A percentile compares a stretch with the other conserved stretches of the same genome.
phyloP scores from a whole-genome alignment of 2,797 vertebrate species.

The Danio tinwini region DNA sequence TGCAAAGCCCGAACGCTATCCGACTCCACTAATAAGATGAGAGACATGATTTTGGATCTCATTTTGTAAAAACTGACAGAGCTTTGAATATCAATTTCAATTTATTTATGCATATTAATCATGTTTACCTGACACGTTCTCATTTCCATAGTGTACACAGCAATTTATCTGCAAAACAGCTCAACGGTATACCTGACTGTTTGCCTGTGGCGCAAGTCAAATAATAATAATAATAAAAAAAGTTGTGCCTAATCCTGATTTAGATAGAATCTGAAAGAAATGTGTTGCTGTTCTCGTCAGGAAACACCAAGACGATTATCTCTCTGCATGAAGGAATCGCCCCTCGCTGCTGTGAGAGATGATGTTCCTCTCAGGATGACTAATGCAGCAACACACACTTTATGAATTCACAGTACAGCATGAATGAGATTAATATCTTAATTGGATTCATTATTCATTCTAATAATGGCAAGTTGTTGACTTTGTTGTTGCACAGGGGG shows the following conservation, averaged over 20 bases:
- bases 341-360: slow-evolving; percentile 46
- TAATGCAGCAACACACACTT: slow-evolving; percentile 63
- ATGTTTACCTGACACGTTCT: slow-evolving; percentile 31
- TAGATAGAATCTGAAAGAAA: slow-evolving; percentile 51
- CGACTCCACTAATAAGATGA: slow-evolving; percentile 6
- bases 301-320: slow-evolving; percentile 55
- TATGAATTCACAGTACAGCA: slow-evolving; percentile 65
- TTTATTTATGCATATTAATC: slow-evolving; percentile 36
- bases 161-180: slow-evolving; percentile 32
- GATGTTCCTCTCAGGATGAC: slow-evolving; percentile 57
- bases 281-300: slow-evolving; percentile 47
- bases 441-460: slow-evolving; percentile 71
- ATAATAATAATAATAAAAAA: slow-evolving; percentile 12
- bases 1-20: not conserved
- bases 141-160: slow-evolving; percentile 18
- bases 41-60: slow-evolving; percentile 9
- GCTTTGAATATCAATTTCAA: slow-evolving; percentile 22
- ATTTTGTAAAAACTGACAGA: slow-evolving; percentile 22
- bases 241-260: slow-evolving; percentile 48
- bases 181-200: slow-evolving; percentile 20
- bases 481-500: slow-evolving; percentile 61
- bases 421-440: slow-evolving; percentile 67
- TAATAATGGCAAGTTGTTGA: slow-evolving; percentile 58
- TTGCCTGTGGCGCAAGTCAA: slow-evolving; percentile 37
- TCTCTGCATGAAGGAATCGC: slow-evolving; percentile 54